Conservation (phyloP, 2,888 invertebrate genomes). For the Electrophaes corylata region DNA sequence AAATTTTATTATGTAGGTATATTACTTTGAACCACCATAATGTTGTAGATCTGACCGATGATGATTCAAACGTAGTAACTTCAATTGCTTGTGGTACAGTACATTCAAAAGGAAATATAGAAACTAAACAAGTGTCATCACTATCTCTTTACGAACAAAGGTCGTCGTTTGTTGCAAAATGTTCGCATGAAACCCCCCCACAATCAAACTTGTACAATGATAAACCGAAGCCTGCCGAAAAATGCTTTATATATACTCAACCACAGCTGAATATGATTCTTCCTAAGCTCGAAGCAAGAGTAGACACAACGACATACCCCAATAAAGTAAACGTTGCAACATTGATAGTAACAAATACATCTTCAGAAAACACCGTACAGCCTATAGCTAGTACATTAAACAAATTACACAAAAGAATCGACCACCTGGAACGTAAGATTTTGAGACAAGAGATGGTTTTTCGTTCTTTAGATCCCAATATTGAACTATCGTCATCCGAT, state of each 20-base stretch:
- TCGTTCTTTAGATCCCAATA: constrained; percentile 63
- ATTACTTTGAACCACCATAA: neutral
- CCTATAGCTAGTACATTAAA: constrained; percentile 49
- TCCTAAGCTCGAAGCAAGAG: constrained; percentile 55
- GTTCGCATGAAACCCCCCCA: constrained; percentile 45
- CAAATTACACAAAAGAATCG: constrained; percentile 63
- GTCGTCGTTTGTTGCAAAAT: constrained; percentile 51
- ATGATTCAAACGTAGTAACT: constrained; percentile 50
- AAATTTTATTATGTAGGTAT: neutral
- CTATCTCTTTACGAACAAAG: constrained; percentile 51
- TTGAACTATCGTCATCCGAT: constrained; percentile 67
- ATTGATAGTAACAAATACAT: constrained; percentile 57
- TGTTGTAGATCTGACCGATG: constrained; percentile 56
- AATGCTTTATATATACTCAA: constrained; percentile 66
- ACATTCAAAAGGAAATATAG: constrained; percentile 45
- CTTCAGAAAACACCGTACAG: constrained; percentile 53
- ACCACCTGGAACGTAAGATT: constrained; percentile 67
- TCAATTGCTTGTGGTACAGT: constrained; percentile 50
- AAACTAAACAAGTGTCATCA: constrained; percentile 49
- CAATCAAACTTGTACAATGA: constrained; percentile 50
- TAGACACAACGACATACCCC: constrained; percentile 48
- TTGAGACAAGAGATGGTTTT: constrained; percentile 72
- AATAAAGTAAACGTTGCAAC: constrained; percentile 66
- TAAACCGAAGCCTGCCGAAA: constrained; percentile 56
- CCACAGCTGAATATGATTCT: constrained; percentile 62